Evolutionary conservation across 2,113 vertebrate genomes (phyloP), one percentile per base, ranked within the genome.

Genomic region (Triplophysa dalaica): DNA sequence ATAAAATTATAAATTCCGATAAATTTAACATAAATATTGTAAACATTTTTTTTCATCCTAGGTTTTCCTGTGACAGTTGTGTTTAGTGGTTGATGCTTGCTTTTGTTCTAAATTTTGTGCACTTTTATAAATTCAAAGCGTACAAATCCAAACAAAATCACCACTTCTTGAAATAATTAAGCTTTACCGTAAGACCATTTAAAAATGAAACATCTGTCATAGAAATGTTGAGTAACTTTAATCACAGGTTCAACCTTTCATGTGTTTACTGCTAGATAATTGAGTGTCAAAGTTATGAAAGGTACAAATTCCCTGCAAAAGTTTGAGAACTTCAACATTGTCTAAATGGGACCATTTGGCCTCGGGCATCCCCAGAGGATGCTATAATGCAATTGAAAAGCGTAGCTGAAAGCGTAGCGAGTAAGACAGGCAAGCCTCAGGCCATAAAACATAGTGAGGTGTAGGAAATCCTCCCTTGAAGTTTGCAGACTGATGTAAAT

Each of bases 281-380:
- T 11, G 0, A 16, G 38, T 24, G 1, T 52, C 21, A 26, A 63
- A 48, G 41, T 48, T 48, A 45, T 45, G 43, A 38, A 75, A 48
- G 56, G 72, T 62, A 13, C 41, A 45, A 62, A 75, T 19, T 19
- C 72, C 22, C 48, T 24, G 58, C 58, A 63, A 48, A 75, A 75
- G 58, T 75, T 61, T 12, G 21, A 19, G 38, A 74, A 75, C 58
- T 75, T 75, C 61, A 21, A 48, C 21, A 75, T 62, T 24, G 56
- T 48, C 62, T 65, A 80, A 80, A 74, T 33, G 29, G 78, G 70
- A 26, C 62, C 38, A 14, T 74, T 66, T 78, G 69, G 69, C 78
- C 66, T 43, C 9, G 14, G 78, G 78, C 50, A 21, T 13, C 38
- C 70, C 70, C 62, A 66, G 78, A 64, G 72, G 78, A 43, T 58